These are phyloP conservation scores for Pocillopora verrucosa DNA, from an alignment of 64 coral and sea anemone genomes.

Conservation along the genomic window DNA sequence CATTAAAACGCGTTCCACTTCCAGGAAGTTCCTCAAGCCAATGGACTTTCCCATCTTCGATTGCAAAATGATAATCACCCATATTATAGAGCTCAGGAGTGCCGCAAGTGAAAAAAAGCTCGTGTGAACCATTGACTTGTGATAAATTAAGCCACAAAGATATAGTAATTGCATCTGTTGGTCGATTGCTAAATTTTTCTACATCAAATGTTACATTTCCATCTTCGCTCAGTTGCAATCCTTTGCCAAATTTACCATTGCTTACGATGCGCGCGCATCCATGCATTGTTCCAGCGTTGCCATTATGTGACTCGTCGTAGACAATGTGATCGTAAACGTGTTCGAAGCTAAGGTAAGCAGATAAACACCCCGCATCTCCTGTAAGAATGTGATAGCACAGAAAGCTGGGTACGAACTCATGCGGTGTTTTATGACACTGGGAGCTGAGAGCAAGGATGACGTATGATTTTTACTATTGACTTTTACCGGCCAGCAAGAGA, in stretches of 20 bases:
- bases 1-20: constrained; percentile 54
- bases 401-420: background rate
- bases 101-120: constrained; percentile 89
- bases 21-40: constrained; percentile 62
- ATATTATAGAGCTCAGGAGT: constrained; percentile 60
- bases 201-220: constrained; percentile 86
- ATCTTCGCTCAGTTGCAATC: constrained; percentile 62
- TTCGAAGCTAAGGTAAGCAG: constrained; percentile 88
- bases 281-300: constrained; percentile 72
- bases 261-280: constrained; percentile 64
- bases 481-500: too few species aligned
- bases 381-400: background rate
- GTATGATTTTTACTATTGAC: too few species aligned
- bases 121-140: constrained; percentile 67
- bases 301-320: constrained; percentile 88
- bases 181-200: constrained; percentile 79
- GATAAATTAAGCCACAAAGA: constrained; percentile 84
- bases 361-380: constrained; percentile 94
- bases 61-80: constrained; percentile 80
- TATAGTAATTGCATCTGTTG: constrained; percentile 83
- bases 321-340: constrained; percentile 58
- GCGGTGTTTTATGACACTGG: background rate
- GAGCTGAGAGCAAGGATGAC: background rate
- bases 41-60: constrained; percentile 61
- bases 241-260: constrained; percentile 77